Evolutionary conservation across 2,888 invertebrate species (phyloP), one percentile per base, ranked within the genome.

Genomic region (Ormyrus rosae): DNA sequence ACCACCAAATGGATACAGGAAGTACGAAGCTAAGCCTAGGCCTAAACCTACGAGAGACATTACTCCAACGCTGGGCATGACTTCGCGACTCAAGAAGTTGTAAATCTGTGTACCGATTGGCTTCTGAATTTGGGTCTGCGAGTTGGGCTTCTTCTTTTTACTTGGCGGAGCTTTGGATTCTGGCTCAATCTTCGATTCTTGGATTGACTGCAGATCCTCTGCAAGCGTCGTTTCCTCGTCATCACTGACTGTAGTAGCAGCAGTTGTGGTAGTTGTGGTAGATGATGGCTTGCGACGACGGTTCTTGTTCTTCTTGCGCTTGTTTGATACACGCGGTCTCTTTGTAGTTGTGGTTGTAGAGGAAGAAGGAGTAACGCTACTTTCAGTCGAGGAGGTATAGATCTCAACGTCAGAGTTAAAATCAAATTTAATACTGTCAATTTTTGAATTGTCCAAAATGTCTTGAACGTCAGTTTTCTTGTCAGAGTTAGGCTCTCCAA

Each of bases 1-100:
- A 7, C 93, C 93, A 0, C 94, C 92, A 83, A 96, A 95, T 5
- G 96, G 96, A 91, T 95, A 95, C 34, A 96, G 91, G 88, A 96
- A 95, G 85, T 96, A 95, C 74, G 95, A 95, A 53, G 96, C 96
- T 55, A 96, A 89, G 2, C 96, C 96, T 2, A 96, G 93, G 81
- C 96, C 94, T 61, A 96, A 89, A 1, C 96, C 96, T 10, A 96
- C 93, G 34, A 96, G 91, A 0, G 91, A 91, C 85, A 96, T 95
- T 0, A 96, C 94, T 0, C 96, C 96, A 34, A 96, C 95, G 51
- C 95, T 95, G 0, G 96, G 96, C 94, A 96, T 95, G 0, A 96
- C 94, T 91, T 96, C 96, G 84, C 96, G 92, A 3, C 95, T 95
- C 60, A 96, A 90, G 86, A 95, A 96, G 86, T 95, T 96, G 86